phyloP scores from a whole-genome alignment of 2,888 invertebrate genomes.

The Ceraclea dissimilis region DNA sequence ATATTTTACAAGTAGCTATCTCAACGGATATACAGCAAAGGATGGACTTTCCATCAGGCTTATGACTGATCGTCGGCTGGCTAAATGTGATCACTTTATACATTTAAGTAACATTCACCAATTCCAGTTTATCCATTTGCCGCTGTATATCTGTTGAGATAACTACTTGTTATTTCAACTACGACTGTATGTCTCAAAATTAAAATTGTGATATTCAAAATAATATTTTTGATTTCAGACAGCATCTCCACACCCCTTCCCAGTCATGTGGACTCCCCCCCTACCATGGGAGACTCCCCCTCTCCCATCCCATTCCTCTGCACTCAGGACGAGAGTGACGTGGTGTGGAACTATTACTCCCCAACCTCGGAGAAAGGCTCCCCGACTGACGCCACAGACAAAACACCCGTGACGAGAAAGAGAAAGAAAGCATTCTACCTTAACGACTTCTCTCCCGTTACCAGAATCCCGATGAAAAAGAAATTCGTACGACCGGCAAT shows the following conservation, averaged over 20 bases:
- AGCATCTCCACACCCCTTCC: slow-evolving; percentile 43
- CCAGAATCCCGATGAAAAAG: slow-evolving; percentile 32
- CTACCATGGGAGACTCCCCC: slow-evolving; percentile 37
- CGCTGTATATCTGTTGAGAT: too few relatives aligned
- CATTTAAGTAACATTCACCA: too few relatives aligned
- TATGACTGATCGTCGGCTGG: too few relatives aligned
- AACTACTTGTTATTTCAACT: too few relatives aligned
- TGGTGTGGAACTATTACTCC: slow-evolving; percentile 47
- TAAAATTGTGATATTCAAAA: too few relatives aligned
- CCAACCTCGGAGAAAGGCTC: slow-evolving; percentile 37
- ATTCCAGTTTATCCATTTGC: too few relatives aligned
- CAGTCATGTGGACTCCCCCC: slow-evolving; percentile 35
- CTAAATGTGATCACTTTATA: too few relatives aligned
- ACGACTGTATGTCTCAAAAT: too few relatives aligned
- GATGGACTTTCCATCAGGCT: too few relatives aligned
- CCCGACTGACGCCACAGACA: slow-evolving; percentile 29
- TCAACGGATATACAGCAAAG: too few relatives aligned
- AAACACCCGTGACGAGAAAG: slow-evolving; percentile 28
- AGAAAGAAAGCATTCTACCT: slow-evolving; percentile 30
- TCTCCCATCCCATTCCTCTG: slow-evolving; percentile 43
- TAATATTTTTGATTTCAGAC: too few relatives aligned
- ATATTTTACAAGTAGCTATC: too few relatives aligned
- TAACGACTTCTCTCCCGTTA: slow-evolving; percentile 18
- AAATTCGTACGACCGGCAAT: slow-evolving; percentile 33
- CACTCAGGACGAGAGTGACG: slow-evolving; percentile 47